Conservation (phyloP, 2,113 vertebrate genomes). For the Cyrtonyx montezumae region DNA sequence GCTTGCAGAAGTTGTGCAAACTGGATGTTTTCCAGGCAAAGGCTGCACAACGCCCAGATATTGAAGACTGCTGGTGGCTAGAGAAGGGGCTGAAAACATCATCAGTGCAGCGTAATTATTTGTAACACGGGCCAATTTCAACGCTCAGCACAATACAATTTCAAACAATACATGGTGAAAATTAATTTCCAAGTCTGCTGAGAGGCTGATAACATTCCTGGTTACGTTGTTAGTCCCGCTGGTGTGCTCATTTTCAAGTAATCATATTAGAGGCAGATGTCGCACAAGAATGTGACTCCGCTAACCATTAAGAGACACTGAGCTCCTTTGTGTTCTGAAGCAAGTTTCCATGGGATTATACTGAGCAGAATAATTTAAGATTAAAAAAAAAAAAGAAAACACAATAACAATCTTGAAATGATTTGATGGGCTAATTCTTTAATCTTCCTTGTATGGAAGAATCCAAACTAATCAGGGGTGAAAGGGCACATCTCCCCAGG, state of each 20-base stretch:
- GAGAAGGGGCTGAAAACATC: conserved; percentile 37
- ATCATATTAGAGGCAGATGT: conserved; percentile 46
- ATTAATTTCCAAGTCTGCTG: conserved; percentile 9
- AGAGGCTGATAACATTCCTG: conserved; percentile 23
- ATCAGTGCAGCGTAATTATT: background rate
- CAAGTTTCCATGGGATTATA: background rate
- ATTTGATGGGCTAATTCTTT: conserved; percentile 1
- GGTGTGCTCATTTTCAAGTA: background rate
- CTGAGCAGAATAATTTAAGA: conserved; percentile 8
- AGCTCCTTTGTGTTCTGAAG: conserved; percentile 19
- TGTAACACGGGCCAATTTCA: background rate
- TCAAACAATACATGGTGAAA: conserved; percentile 58
- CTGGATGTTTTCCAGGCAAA: conserved; percentile 7
- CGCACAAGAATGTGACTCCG: background rate
- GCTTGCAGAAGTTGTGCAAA: background rate
- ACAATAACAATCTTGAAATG: background rate
- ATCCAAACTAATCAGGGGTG: background rate
- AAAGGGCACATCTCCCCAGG: background rate
- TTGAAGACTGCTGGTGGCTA: conserved; percentile 31
- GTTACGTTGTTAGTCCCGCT: background rate
- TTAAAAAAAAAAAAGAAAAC: background rate
- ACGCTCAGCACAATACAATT: background rate
- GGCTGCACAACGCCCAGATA: background rate
- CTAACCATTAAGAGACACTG: background rate
- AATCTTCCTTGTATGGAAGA: conserved; percentile 17